Conservation (phyloP, 1,140 invertebrate species). For the Globodera rostochiensis region DNA sequence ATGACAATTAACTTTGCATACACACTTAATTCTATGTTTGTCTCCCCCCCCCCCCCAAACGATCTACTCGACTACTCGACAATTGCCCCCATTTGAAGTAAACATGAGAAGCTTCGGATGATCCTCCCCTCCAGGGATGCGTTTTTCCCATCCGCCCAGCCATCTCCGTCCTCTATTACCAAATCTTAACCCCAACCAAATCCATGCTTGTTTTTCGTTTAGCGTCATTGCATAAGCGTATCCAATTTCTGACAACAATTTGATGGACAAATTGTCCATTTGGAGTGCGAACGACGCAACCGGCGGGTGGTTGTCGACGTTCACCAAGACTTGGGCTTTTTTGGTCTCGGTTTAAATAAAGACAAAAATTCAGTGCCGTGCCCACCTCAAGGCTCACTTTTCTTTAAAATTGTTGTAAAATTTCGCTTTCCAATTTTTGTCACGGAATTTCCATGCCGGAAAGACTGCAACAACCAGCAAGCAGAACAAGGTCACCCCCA, state of each 20-base stretch:
- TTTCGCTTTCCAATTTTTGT: not conserved
- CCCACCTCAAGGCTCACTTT: too few relatives aligned
- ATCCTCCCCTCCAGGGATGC: not conserved
- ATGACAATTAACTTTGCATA: not conserved
- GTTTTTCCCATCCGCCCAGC: not conserved
- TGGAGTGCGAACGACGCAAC: too few relatives aligned
- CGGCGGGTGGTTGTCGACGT: too few relatives aligned
- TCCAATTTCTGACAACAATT: conserved; percentile 3
- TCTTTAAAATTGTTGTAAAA: not conserved
- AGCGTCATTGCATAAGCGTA: not conserved
- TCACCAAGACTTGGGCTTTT: too few relatives aligned
- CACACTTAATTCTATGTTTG: not conserved
- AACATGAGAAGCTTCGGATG: not conserved
- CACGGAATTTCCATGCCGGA: not conserved
- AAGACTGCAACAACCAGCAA: too few relatives aligned
- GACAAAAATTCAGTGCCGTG: too few relatives aligned
- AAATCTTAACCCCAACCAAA: not conserved
- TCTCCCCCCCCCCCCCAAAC: too few relatives aligned
- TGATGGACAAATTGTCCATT: not conserved
- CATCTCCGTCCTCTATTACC: not conserved
- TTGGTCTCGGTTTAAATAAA: too few relatives aligned
- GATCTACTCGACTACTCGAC: not conserved
- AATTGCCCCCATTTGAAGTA: conserved; percentile 2
- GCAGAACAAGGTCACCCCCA: not conserved
- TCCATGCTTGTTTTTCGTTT: not conserved